Base-by-base conservation (phyloP, 2,888 invertebrate genomes). In the Hemaris fuciformis region DNA sequence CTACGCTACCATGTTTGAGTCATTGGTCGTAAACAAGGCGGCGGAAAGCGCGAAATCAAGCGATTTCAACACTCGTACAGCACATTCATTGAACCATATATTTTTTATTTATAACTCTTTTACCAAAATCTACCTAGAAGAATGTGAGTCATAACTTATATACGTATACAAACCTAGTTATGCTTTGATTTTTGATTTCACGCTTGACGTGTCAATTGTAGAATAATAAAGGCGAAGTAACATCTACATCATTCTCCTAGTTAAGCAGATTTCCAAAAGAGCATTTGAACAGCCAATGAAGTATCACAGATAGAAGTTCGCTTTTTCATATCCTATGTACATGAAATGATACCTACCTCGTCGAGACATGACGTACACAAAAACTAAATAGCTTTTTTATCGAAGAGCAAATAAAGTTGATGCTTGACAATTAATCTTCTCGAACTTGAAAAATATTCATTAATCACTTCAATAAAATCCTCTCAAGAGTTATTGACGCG, bases 41-140 rank as follows among this genome's bases (percentile, higher is more conserved):
- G 18, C 53, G 53, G 53, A 53, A 53, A 53, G 53, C 53, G 53
- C 53, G 53, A 53, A 53, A 53, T 31, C 53, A 53, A 53, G 31
- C 53, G 53, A 53, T 53, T 53, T 31, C 53, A n/a, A n/a, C n/a
- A n/a, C n/a, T n/a, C n/a, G n/a, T n/a, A n/a, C n/a, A n/a, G n/a
- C n/a, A n/a, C n/a, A n/a, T n/a, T n/a, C n/a, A n/a, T n/a, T n/a
- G n/a, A n/a, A n/a, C n/a, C n/a, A n/a, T n/a, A n/a, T n/a, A n/a
- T n/a, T n/a, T n/a, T n/a, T n/a, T n/a, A n/a, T n/a, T n/a, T n/a
- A n/a, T n/a, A n/a, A n/a, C n/a, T n/a, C n/a, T n/a, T n/a, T n/a
- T n/a, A n/a, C n/a, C 31, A 27, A 31, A 8, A 53, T 18, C 31
- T 31, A 53, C 8, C 1, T 31, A 18, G 53, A n/a, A n/a, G n/a